Evolutionary conservation across 1,140 invertebrate genomes (phyloP).

Genomic region (Euschistus heros): DNA sequence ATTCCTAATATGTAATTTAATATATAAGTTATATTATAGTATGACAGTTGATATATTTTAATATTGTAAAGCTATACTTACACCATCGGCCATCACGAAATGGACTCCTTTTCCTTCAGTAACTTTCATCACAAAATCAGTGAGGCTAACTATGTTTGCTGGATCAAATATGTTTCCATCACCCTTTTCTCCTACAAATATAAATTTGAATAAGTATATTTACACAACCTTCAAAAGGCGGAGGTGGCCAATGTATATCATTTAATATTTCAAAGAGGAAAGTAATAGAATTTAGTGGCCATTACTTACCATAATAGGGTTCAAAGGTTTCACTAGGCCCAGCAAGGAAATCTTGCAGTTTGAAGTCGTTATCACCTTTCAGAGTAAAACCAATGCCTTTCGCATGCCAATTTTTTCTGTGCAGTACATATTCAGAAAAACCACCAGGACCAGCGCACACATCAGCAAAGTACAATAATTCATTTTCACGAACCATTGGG

Average conservation of each 20-base stretch:
- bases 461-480: conserved; percentile 87
- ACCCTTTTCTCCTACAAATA: conserved; percentile 40
- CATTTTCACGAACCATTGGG: conserved; percentile 36
- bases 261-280: background rate
- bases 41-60: too few relatives aligned
- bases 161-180: conserved; percentile 86
- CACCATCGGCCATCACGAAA: conserved; percentile 96
- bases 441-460: conserved; percentile 97
- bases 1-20: too few relatives aligned
- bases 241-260: background rate
- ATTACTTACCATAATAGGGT: conserved; percentile 81
- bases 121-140: conserved; percentile 58
- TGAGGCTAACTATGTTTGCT: conserved; percentile 68
- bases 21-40: too few relatives aligned
- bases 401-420: conserved; percentile 71
- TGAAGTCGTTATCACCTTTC: conserved; percentile 80
- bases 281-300: background rate
- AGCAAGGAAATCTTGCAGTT: conserved; percentile 79
- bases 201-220: conserved; percentile 10
- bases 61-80: conserved; percentile 37
- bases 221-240: too few relatives aligned
- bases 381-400: conserved; percentile 95
- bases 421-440: conserved; percentile 93
- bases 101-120: conserved; percentile 78
- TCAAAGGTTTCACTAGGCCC: conserved; percentile 86